Evolutionary conservation across 2,888 invertebrate species (phyloP).

Genomic region (Melieria omissa): DNA sequence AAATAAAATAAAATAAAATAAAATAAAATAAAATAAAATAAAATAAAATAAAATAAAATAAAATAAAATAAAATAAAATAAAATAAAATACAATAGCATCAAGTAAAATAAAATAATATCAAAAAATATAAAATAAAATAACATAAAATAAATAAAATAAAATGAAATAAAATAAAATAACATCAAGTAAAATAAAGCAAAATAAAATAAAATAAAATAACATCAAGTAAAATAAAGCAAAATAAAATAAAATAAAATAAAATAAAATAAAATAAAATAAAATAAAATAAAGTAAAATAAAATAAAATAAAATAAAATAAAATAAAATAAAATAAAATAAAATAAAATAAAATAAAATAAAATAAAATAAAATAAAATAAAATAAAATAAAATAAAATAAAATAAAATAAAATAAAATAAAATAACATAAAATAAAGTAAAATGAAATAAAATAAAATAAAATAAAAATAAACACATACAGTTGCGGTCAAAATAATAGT

Average conservation of each 20-base stretch:
- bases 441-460: too few relatives aligned
- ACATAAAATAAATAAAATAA: background rate
- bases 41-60: background rate
- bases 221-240: background rate
- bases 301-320: background rate
- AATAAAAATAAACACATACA: too few relatives aligned
- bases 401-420: conserved; percentile 1
- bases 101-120: background rate
- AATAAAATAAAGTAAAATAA: conserved; percentile 1
- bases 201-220: background rate
- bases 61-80: background rate
- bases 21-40: background rate
- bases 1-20: background rate
- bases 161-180: background rate
- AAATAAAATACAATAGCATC: background rate
- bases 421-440: too few relatives aligned
- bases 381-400: conserved; percentile 4
- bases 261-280: background rate
- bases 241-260: conserved; percentile 3
- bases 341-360: background rate
- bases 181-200: background rate
- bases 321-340: background rate
- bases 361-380: background rate
- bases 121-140: too few relatives aligned
- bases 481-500: too few relatives aligned